Evolutionary conservation across 2,797 vertebrate species (phyloP).

Genomic region (Taenioides sp.): DNA sequence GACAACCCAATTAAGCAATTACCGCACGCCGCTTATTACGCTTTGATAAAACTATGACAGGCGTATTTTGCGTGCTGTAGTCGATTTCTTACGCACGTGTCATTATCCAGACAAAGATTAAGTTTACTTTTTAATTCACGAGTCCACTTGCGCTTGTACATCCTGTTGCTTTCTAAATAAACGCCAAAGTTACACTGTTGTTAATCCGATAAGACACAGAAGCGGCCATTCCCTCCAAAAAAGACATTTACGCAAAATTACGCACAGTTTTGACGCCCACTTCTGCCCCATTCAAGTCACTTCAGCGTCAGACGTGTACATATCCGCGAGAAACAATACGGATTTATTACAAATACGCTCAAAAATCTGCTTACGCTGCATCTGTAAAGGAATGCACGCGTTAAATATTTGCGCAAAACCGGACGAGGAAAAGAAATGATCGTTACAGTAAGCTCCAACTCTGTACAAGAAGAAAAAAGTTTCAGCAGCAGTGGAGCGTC

Average conservation of each 20-base stretch:
- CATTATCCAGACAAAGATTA: neutral
- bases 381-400: neutral
- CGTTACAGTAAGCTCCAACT: conserved; percentile 1
- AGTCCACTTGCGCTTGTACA: neutral
- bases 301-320: neutral
- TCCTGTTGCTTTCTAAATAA: neutral
- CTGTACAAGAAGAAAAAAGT: conserved; percentile 46
- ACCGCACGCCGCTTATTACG: neutral
- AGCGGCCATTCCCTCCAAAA: conserved; percentile 6
- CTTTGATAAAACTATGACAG: neutral
- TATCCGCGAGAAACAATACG: neutral
- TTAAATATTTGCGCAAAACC: neutral
- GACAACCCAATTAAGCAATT: conserved; percentile 3
- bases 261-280: conserved; percentile 1
- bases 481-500: conserved; percentile 47
- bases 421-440: neutral
- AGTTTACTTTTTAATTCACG: neutral
- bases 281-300: neutral
- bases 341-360: neutral
- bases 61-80: neutral
- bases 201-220: neutral
- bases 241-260: conserved; percentile 6
- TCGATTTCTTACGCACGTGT: neutral
- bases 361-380: neutral
- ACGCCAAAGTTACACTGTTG: conserved; percentile 13